These are phyloP conservation scores for Procavia capensis DNA, from an alignment of 2,113 vertebrate genomes.

Conservation along the genomic window DNA sequence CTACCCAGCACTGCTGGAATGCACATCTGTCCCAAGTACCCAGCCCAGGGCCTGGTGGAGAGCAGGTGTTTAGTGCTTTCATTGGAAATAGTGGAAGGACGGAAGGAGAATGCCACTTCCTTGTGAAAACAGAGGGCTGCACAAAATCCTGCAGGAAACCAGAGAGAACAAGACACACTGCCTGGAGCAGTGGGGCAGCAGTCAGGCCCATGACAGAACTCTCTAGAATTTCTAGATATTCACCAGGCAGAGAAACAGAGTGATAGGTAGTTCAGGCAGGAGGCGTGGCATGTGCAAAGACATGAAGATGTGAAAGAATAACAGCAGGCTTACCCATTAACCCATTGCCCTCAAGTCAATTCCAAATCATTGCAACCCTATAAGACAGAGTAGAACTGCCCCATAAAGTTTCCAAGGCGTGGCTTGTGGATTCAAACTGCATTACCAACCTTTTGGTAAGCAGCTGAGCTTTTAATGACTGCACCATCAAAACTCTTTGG, in stretches of 20 bases:
- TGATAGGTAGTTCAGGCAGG: background rate
- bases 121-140: background rate
- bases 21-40: background rate
- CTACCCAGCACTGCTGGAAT: background rate
- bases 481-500: background rate
- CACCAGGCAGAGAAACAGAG: background rate
- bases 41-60: background rate
- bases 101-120: background rate
- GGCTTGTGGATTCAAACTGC: too few species aligned
- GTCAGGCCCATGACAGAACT: background rate
- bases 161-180: background rate
- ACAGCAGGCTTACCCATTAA: too few species aligned
- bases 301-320: accelerated
- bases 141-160: background rate
- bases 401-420: too few species aligned
- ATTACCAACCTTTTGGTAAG: too few species aligned
- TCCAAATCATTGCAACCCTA: too few species aligned
- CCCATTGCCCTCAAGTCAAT: too few species aligned
- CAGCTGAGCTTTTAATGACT: too few species aligned
- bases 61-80: background rate
- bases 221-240: background rate
- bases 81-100: background rate
- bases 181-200: background rate
- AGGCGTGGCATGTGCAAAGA: background rate
- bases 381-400: too few species aligned